phyloP scores from a whole-genome alignment of 2,888 invertebrate species.

The Yponomeuta cagnagella region DNA sequence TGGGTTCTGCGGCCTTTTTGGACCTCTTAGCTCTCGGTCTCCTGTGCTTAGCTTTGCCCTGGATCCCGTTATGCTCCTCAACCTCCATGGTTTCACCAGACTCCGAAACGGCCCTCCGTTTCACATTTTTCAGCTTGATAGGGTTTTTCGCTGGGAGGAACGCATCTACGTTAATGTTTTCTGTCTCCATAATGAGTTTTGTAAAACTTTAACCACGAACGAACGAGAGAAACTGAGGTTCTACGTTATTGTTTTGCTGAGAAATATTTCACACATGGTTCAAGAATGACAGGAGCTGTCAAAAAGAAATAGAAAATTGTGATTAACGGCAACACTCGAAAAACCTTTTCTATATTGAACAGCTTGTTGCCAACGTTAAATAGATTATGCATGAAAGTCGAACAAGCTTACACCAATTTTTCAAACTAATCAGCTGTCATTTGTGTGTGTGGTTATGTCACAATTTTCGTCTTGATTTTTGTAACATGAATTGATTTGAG shows the following conservation, averaged over 20 bases:
- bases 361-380: no score
- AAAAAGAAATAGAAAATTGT: constrained; percentile 21
- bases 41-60: constrained; percentile 52
- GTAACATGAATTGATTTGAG: constrained; percentile 53
- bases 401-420: background rate
- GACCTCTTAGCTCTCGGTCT: constrained; percentile 58
- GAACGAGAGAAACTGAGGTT: background rate
- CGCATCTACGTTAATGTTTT: constrained; percentile 70
- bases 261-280: constrained; percentile 40
- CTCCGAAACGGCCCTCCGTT: constrained; percentile 65
- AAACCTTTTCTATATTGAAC: background rate
- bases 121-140: constrained; percentile 64
- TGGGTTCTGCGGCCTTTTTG: constrained; percentile 56
- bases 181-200: constrained; percentile 50
- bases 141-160: constrained; percentile 71
- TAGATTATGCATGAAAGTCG: background rate
- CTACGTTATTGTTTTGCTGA: constrained; percentile 19
- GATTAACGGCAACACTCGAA: background rate
- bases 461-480: constrained; percentile 34
- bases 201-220: background rate
- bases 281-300: constrained; percentile 26
- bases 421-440: background rate
- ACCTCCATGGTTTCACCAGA: constrained; percentile 79
- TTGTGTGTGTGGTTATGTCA: constrained; percentile 53
- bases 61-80: constrained; percentile 79